These are phyloP conservation scores for Mechanitis mazaeus DNA, from an alignment of 2,888 invertebrate species.

Conservation along the genomic window DNA sequence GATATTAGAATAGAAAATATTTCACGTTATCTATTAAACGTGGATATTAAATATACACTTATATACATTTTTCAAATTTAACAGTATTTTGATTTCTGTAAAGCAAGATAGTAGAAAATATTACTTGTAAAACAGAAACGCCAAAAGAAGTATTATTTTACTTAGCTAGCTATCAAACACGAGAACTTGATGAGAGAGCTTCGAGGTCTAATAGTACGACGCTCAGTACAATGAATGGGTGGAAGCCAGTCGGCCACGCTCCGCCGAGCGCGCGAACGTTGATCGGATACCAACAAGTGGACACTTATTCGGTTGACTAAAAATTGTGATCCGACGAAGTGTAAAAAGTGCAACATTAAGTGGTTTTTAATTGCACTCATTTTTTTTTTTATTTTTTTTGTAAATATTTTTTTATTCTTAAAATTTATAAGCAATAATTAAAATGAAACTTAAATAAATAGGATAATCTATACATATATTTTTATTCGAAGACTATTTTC, in stretches of 20 bases:
- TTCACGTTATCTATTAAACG: no score
- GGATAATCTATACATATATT: no score
- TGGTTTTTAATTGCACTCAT: background rate
- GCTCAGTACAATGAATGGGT: constrained; percentile 57
- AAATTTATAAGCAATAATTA: no score
- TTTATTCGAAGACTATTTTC: no score
- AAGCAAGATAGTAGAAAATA: no score
- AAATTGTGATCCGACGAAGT: constrained; percentile 2
- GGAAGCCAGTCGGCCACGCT: constrained; percentile 71
- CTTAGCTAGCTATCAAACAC: background rate
- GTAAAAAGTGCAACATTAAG: background rate
- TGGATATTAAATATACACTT: no score
- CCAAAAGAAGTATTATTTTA: background rate
- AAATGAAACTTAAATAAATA: no score
- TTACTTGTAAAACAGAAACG: no score
- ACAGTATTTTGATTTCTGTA: no score
- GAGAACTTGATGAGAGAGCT: constrained; percentile 36
- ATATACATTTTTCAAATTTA: no score
- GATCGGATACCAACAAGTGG: constrained; percentile 57
- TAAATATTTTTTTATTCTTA: no score
- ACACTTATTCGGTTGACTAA: constrained; percentile 22
- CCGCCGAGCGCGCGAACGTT: constrained; percentile 71
- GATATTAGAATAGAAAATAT: background rate
- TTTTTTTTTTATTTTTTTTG: background rate
- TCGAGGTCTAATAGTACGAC: constrained; percentile 49